Conservation (phyloP, 2,113 vertebrate genomes). For the Dinomys branickii region DNA sequence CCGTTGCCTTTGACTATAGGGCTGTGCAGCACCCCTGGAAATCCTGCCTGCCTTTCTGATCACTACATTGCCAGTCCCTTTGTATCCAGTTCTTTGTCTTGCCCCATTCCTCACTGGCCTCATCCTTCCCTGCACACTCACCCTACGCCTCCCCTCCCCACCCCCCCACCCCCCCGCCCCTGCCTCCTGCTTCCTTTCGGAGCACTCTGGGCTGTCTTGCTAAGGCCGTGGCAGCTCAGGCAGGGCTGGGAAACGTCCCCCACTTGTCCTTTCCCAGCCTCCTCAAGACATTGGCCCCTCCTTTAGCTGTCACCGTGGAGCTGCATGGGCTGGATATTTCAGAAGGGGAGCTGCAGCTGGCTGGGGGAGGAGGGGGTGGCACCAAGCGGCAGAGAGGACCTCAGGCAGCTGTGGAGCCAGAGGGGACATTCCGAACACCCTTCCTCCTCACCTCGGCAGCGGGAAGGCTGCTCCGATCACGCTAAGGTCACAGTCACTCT, state of each 20-base stretch:
- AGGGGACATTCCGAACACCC: neutral
- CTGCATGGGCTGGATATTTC: slow-evolving; percentile 76
- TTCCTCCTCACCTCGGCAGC: neutral
- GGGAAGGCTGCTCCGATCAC: neutral
- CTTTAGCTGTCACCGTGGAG: slow-evolving; percentile 65
- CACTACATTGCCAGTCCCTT: neutral
- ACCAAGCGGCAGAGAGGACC: slow-evolving; percentile 24
- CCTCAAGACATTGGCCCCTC: slow-evolving; percentile 60
- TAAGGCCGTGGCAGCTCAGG: neutral
- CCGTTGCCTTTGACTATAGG: neutral
- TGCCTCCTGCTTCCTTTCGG: neutral
- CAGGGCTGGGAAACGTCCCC: slow-evolving; percentile 53
- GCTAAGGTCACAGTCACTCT: neutral
- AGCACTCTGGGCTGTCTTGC: neutral
- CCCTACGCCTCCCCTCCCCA: too few relatives aligned
- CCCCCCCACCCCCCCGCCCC: neutral
- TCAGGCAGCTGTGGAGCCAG: neutral
- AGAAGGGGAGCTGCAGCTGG: slow-evolving; percentile 79
- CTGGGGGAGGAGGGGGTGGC: slow-evolving; percentile 65
- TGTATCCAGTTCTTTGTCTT: neutral
- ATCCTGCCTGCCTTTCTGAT: neutral
- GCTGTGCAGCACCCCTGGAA: neutral
- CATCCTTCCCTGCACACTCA: neutral
- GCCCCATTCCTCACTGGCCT: neutral
- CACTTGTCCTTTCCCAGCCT: slow-evolving; percentile 74